Conservation (phyloP, 1,140 invertebrate genomes). For the Macrocentrus cingulum region DNA sequence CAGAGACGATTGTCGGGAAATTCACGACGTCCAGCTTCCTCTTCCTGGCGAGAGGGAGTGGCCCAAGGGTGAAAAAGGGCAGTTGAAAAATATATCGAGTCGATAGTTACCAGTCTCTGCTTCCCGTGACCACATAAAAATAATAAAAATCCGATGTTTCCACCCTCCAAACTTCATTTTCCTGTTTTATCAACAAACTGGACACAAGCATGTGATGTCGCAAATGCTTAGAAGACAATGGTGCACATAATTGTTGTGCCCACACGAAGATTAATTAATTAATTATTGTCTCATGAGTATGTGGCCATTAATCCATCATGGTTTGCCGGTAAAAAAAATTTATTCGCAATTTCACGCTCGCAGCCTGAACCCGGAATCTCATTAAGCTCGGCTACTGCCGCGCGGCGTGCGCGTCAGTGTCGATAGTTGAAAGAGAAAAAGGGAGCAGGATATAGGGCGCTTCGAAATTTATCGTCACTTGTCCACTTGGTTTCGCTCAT, state of each 20-base stretch:
- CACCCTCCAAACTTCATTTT: no score
- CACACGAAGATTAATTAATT: constrained; percentile 24
- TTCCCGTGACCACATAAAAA: no score
- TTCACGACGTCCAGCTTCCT: constrained; percentile 30
- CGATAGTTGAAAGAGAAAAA: constrained; percentile 6
- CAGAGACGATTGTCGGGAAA: constrained; percentile 39
- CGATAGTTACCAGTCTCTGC: constrained; percentile 18
- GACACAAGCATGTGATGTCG: no score
- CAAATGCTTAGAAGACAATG: no score
- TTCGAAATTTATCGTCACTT: constrained; percentile 20
- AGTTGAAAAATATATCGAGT: constrained; percentile 14
- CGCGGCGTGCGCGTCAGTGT: constrained; percentile 21
- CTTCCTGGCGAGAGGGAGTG: constrained; percentile 7
- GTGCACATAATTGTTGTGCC: no score
- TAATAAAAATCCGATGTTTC: no score
- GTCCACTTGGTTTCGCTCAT: constrained; percentile 15
- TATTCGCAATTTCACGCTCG: constrained; percentile 36
- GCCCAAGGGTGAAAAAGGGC: constrained; percentile 8
- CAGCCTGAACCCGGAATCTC: constrained; percentile 25
- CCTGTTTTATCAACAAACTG: no score
- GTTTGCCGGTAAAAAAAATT: constrained; percentile 26
- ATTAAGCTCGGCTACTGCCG: constrained; percentile 28
- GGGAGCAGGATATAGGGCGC: constrained; percentile 1
- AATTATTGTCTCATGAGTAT: constrained; percentile 20
- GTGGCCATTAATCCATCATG: constrained; percentile 27